Conservation (phyloP, 2,113 vertebrate genomes). For the Ictidomys tridecemlineatus region DNA sequence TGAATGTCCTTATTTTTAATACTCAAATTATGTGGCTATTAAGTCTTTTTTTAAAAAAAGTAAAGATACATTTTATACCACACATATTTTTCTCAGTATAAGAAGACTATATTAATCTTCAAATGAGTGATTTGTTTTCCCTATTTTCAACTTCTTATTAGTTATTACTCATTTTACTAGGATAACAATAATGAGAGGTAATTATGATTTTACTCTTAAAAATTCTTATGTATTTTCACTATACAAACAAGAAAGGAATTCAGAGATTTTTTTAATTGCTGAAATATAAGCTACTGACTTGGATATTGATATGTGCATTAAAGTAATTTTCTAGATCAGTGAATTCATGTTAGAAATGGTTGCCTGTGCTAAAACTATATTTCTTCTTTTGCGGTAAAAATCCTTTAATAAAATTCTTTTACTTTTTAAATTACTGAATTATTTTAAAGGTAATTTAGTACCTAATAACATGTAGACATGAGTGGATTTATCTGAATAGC, state of each 20-base stretch:
- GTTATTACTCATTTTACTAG: not conserved
- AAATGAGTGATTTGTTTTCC: not conserved
- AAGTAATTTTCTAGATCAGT: conserved; percentile 89
- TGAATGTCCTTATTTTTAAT: not conserved
- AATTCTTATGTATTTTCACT: conserved; percentile 61
- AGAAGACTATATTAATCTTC: not conserved
- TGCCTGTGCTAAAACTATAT: conserved; percentile 75
- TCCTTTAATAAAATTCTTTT: conserved; percentile 81
- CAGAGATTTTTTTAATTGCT: conserved; percentile 72
- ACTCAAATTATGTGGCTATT: not conserved
- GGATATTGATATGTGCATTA: conserved; percentile 88
- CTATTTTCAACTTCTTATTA: not conserved
- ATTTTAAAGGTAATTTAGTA: conserved; percentile 84
- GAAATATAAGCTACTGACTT: conserved; percentile 84
- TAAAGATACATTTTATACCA: not conserved
- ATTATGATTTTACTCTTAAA: conserved; percentile 60
- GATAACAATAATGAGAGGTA: not conserved
- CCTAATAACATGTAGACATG: conserved; percentile 76
- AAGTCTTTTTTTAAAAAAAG: not conserved
- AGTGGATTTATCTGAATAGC: conserved; percentile 70
- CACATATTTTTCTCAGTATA: not conserved
- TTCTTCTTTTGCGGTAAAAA: conserved; percentile 81
- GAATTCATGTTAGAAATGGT: conserved; percentile 83
- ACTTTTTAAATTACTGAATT: conserved; percentile 84
- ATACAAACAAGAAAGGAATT: not conserved